A percentile compares a stretch with the other conserved stretches of the same genome.
phyloP scores from a whole-genome alignment of 2,113 vertebrate genomes.

The Rhinoptilus africanus region DNA sequence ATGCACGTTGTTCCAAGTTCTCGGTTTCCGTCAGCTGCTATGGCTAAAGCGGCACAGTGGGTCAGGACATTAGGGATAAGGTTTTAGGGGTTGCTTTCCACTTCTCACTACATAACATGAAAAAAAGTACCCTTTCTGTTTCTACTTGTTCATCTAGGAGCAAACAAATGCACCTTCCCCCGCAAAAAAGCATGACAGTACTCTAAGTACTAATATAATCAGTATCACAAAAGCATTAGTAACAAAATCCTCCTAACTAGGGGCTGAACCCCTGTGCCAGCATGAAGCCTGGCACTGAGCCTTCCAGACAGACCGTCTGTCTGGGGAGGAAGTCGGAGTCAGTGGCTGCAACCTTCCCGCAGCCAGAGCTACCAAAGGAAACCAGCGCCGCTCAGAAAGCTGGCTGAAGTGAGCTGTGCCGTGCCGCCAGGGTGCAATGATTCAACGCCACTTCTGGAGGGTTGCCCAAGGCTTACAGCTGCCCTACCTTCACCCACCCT shows the following conservation, averaged over 20 bases:
- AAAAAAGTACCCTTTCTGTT: neutral
- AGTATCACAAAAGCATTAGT: neutral
- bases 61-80: neutral
- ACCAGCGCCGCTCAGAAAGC: neutral
- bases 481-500: neutral
- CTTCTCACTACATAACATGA: neutral
- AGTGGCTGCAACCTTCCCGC: neutral
- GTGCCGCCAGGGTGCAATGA: neutral
- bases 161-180: neutral
- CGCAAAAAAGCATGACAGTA: neutral
- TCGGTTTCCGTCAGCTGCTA: neutral
- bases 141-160: neutral
- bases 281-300: neutral
- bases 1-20: neutral
- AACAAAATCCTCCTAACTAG: slow-evolving; percentile 13
- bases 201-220: neutral
- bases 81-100: neutral
- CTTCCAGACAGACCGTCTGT: slow-evolving; percentile 46
- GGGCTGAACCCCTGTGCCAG: slow-evolving; percentile 15
- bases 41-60: neutral
- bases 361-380: neutral
- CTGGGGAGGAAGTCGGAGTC: slow-evolving; percentile 18
- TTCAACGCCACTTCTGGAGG: neutral
- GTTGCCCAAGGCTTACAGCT: neutral
- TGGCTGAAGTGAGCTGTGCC: neutral